Percentiles rank a stretch among this genome's conserved stretches.
phyloP scores from a whole-genome alignment of 2,113 vertebrate species.

The Callithrix jacchus region DNA sequence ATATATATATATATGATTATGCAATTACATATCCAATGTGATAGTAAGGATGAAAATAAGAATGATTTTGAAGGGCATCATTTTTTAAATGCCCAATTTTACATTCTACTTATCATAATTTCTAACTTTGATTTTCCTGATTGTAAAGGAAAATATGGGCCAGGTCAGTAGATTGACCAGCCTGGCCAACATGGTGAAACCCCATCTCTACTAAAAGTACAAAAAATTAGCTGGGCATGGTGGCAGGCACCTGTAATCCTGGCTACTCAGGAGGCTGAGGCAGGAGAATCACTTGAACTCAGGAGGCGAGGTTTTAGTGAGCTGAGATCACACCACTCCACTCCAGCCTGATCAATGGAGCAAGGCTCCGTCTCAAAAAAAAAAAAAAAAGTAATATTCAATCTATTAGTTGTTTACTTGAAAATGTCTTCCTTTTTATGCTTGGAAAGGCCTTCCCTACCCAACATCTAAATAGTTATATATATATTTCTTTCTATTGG shows the following conservation, averaged over 20 bases:
- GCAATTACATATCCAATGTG: background rate
- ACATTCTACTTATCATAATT: background rate
- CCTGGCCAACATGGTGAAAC: too few relatives aligned
- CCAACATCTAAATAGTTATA: background rate
- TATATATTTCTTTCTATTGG: background rate
- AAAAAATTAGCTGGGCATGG: too few relatives aligned
- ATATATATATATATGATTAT: background rate
- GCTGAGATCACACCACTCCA: too few relatives aligned
- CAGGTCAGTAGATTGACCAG: background rate
- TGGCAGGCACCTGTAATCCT: too few relatives aligned
- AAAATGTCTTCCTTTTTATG: background rate
- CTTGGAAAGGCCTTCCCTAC: background rate
- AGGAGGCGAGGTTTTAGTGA: too few relatives aligned
- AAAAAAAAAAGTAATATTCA: background rate
- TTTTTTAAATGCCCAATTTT: background rate
- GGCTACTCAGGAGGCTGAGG: too few relatives aligned
- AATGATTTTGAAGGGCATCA: background rate
- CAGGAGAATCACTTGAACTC: too few relatives aligned
- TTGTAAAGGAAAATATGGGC: background rate
- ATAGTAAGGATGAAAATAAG: background rate
- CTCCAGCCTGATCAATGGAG: too few relatives aligned
- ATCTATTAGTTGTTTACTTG: background rate
- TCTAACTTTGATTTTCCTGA: background rate
- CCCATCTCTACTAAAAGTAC: too few relatives aligned
- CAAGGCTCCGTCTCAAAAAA: too few relatives aligned